Base-by-base conservation (phyloP, 2,113 vertebrate species). In the Cariama cristata region DNA sequence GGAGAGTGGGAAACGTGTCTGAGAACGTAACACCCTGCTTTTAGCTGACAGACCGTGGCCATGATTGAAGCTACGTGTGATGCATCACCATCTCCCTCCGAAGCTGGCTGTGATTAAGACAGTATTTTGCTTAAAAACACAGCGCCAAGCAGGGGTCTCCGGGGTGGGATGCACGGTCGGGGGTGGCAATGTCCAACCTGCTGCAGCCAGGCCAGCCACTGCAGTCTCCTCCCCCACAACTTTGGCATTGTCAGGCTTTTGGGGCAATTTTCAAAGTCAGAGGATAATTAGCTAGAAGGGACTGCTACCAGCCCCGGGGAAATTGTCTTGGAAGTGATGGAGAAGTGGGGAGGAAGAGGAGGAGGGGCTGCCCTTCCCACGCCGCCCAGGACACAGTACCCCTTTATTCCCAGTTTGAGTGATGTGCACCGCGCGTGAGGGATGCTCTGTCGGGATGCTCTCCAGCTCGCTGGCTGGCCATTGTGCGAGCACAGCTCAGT, bases 401-500 rank as follows among this genome's bases (percentile, higher is more conserved):
- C 30, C 50, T 76, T 58, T 32, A 12, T 71, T 19, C 52, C 75
- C n/a, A 55, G 68, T 32, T 8, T 15, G 68, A 52, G 63, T 1
- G 55, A 55, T 12, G 40, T 12, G 85, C 56, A 8, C 33, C 3
- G 0, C 2, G 45, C 0, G 2, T 12, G 42, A 35, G 49, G 28
- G 12, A 30, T 52, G 80, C 30, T 60, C 24, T 50, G 35, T 20
- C 8, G 3, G 45, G 79, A 20, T 38, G 23, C 28, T 64, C 33
- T 64, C 38, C 72, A 40, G 32, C 64, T n/a, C 2, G 2, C 32
- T 42, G 68, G 19, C 42, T 44, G 12, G 21, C 15, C 19, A 6
- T 10, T 11, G 1, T 0, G 2, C 8, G 6, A 30, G 5, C 40
- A 2, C 4, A 33, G 45, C 75, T 76, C 40, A 5, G 40, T 8